These are phyloP conservation scores for Drosophila arizonae DNA, from an alignment of 1,140 invertebrate genomes.

Conservation along the genomic window DNA sequence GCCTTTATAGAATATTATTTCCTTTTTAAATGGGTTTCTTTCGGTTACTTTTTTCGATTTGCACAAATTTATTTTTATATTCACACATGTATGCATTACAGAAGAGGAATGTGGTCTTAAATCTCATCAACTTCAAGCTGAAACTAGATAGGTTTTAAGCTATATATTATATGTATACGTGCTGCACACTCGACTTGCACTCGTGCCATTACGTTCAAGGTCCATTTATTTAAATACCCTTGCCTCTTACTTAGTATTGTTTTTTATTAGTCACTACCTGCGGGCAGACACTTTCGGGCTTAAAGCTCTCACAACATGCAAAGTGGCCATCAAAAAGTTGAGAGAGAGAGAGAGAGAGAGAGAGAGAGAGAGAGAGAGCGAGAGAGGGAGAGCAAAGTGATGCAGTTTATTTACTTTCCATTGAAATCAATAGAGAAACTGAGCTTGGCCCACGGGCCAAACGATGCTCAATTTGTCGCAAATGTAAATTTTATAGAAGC, in stretches of 20 bases:
- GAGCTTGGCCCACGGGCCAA: constrained; percentile 2
- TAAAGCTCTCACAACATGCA: constrained; percentile 25
- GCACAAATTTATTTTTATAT: too few relatives aligned
- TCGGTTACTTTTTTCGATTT: too few relatives aligned
- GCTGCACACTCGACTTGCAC: not conserved
- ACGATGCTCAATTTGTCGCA: constrained; percentile 19
- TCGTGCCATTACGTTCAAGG: not conserved
- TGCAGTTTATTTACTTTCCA: constrained; percentile 17
- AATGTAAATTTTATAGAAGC: constrained; percentile 44
- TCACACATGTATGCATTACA: too few relatives aligned
- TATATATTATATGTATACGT: too few relatives aligned
- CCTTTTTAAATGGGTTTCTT: too few relatives aligned
- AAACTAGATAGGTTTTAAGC: too few relatives aligned
- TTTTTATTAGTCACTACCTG: constrained; percentile 7
- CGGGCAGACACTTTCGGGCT: constrained; percentile 21
- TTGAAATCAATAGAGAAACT: constrained; percentile 19
- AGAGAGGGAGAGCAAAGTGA: not conserved
- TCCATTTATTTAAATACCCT: not conserved
- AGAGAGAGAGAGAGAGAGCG: not conserved
- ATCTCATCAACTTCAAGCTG: too few relatives aligned
- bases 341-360: not conserved
- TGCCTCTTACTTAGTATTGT: not conserved
- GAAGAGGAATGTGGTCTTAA: too few relatives aligned
- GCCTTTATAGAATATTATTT: too few relatives aligned
- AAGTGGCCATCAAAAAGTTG: constrained; percentile 21